Conservation (phyloP, 2,888 invertebrate species). For the Daptonema setosum region DNA sequence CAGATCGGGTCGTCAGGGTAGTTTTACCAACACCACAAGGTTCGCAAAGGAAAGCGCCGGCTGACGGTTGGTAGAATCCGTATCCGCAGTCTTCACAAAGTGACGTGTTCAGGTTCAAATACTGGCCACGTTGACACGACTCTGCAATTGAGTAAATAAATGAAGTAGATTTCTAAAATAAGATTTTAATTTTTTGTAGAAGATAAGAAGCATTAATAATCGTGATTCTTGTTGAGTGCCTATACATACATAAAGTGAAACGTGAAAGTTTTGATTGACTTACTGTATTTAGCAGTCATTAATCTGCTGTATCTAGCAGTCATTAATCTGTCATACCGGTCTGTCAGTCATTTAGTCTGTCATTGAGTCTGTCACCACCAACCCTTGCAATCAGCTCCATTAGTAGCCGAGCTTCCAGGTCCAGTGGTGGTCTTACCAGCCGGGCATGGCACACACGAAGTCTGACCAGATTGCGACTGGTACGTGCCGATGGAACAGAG, state of each 20-base stretch:
- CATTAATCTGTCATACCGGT: background rate
- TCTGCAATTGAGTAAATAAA: constrained; percentile 10
- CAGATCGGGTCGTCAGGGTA: constrained; percentile 19
- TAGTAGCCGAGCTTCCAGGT: constrained; percentile 44
- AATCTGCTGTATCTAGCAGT: background rate
- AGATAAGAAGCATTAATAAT: too few species aligned
- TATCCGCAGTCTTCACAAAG: constrained; percentile 20
- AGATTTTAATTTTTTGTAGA: too few species aligned
- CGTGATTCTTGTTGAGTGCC: too few species aligned
- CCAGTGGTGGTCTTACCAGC: constrained; percentile 68
- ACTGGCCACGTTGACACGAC: constrained; percentile 23
- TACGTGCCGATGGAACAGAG: constrained; percentile 28
- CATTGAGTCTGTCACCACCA: too few species aligned
- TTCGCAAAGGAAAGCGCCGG: constrained; percentile 21
- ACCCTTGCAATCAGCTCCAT: constrained; percentile 13
- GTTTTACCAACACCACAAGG: constrained; percentile 27
- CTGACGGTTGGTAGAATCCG: constrained; percentile 24
- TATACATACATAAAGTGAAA: too few species aligned
- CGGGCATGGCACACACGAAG: constrained; percentile 54
- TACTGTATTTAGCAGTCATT: background rate
- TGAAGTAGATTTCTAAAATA: too few species aligned
- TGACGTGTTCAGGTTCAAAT: constrained; percentile 15
- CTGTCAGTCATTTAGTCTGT: too few species aligned
- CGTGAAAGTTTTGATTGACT: too few species aligned
- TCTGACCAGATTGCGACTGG: constrained; percentile 21